phyloP scores from a whole-genome alignment of 2,888 invertebrate species.

The Allolobophora icterica region DNA sequence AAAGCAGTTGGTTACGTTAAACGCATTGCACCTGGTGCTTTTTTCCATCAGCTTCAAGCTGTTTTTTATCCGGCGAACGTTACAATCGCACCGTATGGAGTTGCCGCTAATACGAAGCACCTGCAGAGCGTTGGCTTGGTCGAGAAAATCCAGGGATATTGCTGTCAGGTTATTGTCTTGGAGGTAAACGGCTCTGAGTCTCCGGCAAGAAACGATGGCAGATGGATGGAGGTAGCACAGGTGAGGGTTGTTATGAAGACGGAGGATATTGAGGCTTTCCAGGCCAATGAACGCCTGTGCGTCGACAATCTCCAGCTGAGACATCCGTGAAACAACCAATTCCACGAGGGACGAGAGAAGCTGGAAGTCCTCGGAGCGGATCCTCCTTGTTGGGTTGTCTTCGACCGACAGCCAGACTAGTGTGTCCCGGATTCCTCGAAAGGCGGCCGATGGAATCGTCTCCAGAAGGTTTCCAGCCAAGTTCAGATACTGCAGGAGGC shows the following conservation, averaged over 20 bases:
- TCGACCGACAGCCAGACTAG: neutral
- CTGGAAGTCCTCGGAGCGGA: neutral
- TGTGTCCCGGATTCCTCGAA: neutral
- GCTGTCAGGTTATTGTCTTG: slow-evolving; percentile 69
- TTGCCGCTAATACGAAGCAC: slow-evolving; percentile 64
- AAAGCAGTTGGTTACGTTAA: neutral
- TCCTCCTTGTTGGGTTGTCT: slow-evolving; percentile 22
- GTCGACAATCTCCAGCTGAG: slow-evolving; percentile 59
- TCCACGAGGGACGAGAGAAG: neutral
- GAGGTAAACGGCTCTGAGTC: slow-evolving; percentile 79
- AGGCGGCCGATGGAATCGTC: neutral
- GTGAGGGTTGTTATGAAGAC: slow-evolving; percentile 65
- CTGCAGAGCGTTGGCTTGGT: slow-evolving; percentile 55
- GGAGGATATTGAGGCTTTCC: slow-evolving; percentile 61
- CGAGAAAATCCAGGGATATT: slow-evolving; percentile 56
- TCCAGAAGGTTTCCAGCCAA: slow-evolving; percentile 24
- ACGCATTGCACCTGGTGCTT: slow-evolving; percentile 56
- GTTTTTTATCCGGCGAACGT: slow-evolving; percentile 56
- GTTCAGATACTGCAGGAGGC: slow-evolving; percentile 14
- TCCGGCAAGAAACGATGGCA: slow-evolving; percentile 62
- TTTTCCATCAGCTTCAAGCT: slow-evolving; percentile 49
- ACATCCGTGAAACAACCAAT: neutral
- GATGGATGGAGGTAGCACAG: slow-evolving; percentile 68
- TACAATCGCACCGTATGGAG: slow-evolving; percentile 67
- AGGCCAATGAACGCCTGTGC: slow-evolving; percentile 64